These are phyloP conservation scores for Drosophila bipectinata DNA, from an alignment of 1,140 invertebrate genomes.

Conservation along the genomic window DNA sequence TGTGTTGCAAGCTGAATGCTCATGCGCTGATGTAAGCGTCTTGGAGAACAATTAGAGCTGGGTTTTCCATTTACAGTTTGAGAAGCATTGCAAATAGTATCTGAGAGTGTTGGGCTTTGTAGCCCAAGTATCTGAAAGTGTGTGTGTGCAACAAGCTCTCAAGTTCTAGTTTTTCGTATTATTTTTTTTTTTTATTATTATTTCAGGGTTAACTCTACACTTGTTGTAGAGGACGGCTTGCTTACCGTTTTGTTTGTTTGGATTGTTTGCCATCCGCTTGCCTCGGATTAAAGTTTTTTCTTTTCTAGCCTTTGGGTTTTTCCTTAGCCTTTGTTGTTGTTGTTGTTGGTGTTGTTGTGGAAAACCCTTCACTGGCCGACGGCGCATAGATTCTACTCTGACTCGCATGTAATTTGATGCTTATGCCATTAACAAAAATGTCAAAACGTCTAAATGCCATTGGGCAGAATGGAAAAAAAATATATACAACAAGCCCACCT, in stretches of 20 bases:
- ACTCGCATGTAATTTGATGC: constrained; percentile 72
- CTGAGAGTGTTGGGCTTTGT: constrained; percentile 4
- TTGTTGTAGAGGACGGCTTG: constrained; percentile 33
- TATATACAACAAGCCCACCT: not conserved
- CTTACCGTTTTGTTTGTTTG: constrained; percentile 48
- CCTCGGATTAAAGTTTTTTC: constrained; percentile 48
- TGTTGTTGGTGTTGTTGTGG: constrained; percentile 20
- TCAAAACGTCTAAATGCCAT: constrained; percentile 76
- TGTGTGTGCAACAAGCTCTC: constrained; percentile 18
- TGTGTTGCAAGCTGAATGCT: constrained; percentile 59
- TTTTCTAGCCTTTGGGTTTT: constrained; percentile 17
- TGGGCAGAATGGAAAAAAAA: constrained; percentile 44
- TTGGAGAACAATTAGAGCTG: constrained; percentile 62
- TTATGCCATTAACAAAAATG: constrained; percentile 82
- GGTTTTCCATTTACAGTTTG: constrained; percentile 63
- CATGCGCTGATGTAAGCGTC: constrained; percentile 71
- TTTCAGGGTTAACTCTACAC: constrained; percentile 44
- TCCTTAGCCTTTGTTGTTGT: constrained; percentile 22
- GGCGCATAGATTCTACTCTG: constrained; percentile 45
- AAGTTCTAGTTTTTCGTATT: constrained; percentile 2
- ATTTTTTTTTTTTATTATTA: constrained; percentile 21
- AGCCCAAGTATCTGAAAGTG: constrained; percentile 28
- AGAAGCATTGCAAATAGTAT: constrained; percentile 4
- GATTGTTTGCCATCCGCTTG: constrained; percentile 29
- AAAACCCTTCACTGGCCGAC: constrained; percentile 55